Percentiles rank a stretch among this genome's conserved stretches.
phyloP scores from a whole-genome alignment of 2,888 invertebrate species.

The Drosophila helvetica region DNA sequence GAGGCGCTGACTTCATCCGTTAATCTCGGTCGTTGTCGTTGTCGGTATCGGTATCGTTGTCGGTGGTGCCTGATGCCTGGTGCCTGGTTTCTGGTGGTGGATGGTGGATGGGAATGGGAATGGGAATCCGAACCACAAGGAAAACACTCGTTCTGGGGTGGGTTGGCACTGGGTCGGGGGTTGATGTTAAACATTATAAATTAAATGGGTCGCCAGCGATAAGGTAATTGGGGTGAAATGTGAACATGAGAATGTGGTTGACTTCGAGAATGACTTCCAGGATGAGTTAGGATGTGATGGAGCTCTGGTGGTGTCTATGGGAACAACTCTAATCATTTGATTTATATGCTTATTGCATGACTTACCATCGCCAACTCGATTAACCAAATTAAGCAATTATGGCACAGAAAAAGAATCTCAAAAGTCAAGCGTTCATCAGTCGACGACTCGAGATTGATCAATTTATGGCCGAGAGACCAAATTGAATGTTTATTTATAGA shows the following conservation, averaged over 20 bases:
- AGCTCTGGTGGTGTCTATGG: constrained; percentile 1
- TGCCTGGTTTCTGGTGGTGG: constrained; percentile 29
- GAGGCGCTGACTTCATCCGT: constrained; percentile 73
- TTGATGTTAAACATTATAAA: constrained; percentile 80
- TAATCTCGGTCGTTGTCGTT: constrained; percentile 59
- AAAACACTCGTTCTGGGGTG: constrained; percentile 42
- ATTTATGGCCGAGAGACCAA: constrained; percentile 27
- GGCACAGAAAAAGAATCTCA: constrained; percentile 40
- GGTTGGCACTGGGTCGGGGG: constrained; percentile 24
- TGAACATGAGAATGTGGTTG: constrained; percentile 56
- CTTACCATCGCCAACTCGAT: constrained; percentile 59
- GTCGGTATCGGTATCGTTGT: not conserved
- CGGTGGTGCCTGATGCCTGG: constrained; percentile 18
- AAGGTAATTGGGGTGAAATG: constrained; percentile 84
- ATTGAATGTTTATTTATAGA: constrained; percentile 62
- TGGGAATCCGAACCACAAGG: constrained; percentile 24
- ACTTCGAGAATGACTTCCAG: constrained; percentile 20
- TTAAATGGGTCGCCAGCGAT: constrained; percentile 82
- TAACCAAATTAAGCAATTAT: constrained; percentile 77
- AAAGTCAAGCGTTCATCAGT: constrained; percentile 38
- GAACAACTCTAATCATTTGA: constrained; percentile 62
- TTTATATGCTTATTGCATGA: constrained; percentile 76
- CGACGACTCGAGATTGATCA: constrained; percentile 7
- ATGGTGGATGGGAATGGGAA: constrained; percentile 47
- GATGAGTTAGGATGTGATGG: constrained; percentile 20